Base-by-base conservation (phyloP, 2,113 vertebrate species). In the Mola mola region DNA sequence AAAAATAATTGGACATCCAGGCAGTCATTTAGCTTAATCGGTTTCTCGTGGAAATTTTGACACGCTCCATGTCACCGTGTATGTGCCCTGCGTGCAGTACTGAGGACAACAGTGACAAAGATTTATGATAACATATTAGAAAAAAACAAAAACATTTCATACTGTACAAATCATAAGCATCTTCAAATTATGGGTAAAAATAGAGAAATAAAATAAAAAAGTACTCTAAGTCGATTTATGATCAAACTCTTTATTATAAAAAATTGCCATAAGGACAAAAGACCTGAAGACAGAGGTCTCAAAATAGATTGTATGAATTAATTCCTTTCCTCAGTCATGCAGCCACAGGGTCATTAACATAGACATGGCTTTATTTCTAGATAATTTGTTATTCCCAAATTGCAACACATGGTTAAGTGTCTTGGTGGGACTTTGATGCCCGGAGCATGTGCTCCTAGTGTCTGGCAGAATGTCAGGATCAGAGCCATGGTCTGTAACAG, bases 1-100 rank as follows among this genome's bases (percentile, higher is more conserved):
- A 55, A 67, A 75, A 70, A 64, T 81, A 81, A 86, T 74, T 84
- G 78, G 70, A 78, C 71, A 85, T 70, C 49, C 72, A 65, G 60
- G 75, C 55, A 76, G 63, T 64, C 62, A 78, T 86, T 81, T 82
- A 70, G 59, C 60, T 66, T 66, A 75, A 81, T 74, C 51, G n/a
- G 50, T 81, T 81, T 82, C 36, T 52, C 2, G 37, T 52, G 62
- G 38, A 78, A 75, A 66, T 43, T 74, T 55, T n/a, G 59, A 38
- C 70, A 38, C 7, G 21, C 33, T n/a, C 29, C 53, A 70, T 72
- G 44, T 16, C 20, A 60, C 61, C 13, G 31, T 51, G 64, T 48
- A n/a, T n/a, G n/a, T n/a, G n/a, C n/a, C n/a, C n/a, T n/a, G n/a
- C n/a, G n/a, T 46, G 50, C 50, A 29, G 10, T 40, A 52, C 37